Percentiles rank a stretch among this genome's conserved stretches.
Conservation (phyloP, 2,888 invertebrate genomes). For the Synanthedon formicaeformis region DNA sequence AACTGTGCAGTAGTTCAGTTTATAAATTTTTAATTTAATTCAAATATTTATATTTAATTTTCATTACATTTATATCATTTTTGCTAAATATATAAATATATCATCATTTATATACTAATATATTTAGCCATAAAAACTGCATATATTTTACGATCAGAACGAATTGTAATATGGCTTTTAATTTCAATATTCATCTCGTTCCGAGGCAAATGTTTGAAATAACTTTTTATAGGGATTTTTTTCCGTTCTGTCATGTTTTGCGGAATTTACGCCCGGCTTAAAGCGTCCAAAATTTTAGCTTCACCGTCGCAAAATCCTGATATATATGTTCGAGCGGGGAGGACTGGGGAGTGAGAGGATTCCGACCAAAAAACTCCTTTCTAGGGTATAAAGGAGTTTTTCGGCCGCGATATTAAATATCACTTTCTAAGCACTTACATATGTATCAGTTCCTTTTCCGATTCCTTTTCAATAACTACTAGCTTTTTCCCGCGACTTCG, state of each 20-base stretch:
- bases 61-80: no score
- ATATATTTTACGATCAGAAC: no score
- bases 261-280: conserved; percentile 67
- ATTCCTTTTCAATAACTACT: no score
- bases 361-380: conserved; percentile 37
- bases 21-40: no score
- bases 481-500: no score
- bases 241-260: conserved; percentile 60
- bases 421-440: conserved; percentile 21
- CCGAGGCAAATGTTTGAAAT: conserved; percentile 25
- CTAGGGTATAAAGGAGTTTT: conserved; percentile 7
- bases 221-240: conserved; percentile 42
- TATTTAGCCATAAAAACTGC: no score
- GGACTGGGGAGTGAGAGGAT: conserved; percentile 31
- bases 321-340: conserved; percentile 64
- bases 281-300: conserved; percentile 71
- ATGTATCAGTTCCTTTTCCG: no score
- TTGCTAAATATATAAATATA: no score
- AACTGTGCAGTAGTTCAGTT: no score
- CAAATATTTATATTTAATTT: no score
- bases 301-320: conserved; percentile 76
- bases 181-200: neutral
- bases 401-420: conserved; percentile 35
- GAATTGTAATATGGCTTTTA: neutral
- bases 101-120: no score